Evolutionary conservation across 1,140 invertebrate species (phyloP), one percentile per base, ranked within the genome.

Genomic region (Prorops nasuta): DNA sequence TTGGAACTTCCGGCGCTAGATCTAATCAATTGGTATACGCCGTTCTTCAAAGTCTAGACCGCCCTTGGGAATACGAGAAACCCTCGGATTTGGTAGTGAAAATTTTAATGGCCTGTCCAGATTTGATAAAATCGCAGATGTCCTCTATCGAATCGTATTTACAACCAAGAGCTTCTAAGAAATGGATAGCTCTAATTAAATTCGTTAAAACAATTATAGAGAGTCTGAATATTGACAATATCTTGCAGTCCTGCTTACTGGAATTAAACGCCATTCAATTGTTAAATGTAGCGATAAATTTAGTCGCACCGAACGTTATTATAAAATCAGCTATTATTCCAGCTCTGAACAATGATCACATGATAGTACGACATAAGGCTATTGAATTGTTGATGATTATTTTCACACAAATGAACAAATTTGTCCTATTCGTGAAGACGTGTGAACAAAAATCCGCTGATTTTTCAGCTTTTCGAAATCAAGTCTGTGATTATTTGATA

Each of bases 81-180:
- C 83, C 84, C 38, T 73, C 77, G 38, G 79, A 89, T 43, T 69
- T 88, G n/a, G 73, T 90, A 14, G 62, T 86, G 3, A 75, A 84
- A 63, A 85, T 88, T 34, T 67, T 90, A 40, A 67, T 69, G 28
- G 81, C 82, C 21, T 89, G 87, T 71, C 89, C 89, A 1, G 88
- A 91, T 67, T 76, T 91, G 37, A 80, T 86, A 9, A 81, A 84
- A 69, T 78, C 80, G 24, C 77, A 88, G 3, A 80, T 89, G 35
- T 72, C 28, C 44, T 72, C 76, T 20, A 63, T 85, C 2, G 83
- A 84, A 56, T 73, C 81, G 24, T 81, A 74, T 62, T 79, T 87
- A 53, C 77, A 81, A 56, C 83, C 83, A 0, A 75, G 81, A 66
- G 67, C 78, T 22, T 81, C 83, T 2, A 64, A 65, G 45, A 81